Conservation (phyloP, 1,140 invertebrate genomes). For the Yoshiicerus persimilis region DNA sequence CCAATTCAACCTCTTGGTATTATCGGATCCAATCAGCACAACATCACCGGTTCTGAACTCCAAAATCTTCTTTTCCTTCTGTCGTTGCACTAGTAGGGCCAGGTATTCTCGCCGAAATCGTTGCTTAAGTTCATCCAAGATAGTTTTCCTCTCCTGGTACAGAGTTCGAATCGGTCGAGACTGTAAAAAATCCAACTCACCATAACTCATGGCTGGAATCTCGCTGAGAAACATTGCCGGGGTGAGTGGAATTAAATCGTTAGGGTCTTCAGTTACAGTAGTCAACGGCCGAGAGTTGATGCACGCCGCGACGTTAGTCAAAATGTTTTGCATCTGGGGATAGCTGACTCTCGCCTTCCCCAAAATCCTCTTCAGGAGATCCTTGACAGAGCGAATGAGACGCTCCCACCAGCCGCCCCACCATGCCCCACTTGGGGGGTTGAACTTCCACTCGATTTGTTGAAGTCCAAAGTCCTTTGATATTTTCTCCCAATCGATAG, state of each 20-base stretch:
- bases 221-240: conserved; percentile 48
- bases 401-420: conserved; percentile 53
- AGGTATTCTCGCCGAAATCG: neutral
- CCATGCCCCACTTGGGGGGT: conserved; percentile 53
- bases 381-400: conserved; percentile 53
- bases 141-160: neutral
- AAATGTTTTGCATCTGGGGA: conserved; percentile 51
- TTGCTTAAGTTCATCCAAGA: neutral
- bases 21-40: no score
- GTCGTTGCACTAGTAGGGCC: neutral
- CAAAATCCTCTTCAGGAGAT: conserved; percentile 49
- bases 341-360: conserved; percentile 48
- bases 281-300: conserved; percentile 53
- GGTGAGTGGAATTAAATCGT: conserved; percentile 48
- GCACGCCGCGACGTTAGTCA: conserved; percentile 50
- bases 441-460: conserved; percentile 53
- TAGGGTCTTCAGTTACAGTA: conserved; percentile 49
- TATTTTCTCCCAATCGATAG: conserved; percentile 41
- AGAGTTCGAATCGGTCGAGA: no score
- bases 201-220: neutral
- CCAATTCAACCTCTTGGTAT: no score
- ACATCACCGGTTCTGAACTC: neutral
- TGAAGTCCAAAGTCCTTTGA: conserved; percentile 25
- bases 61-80: neutral
- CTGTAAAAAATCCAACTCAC: neutral